phyloP scores from a whole-genome alignment of 2,888 invertebrate genomes.

The Buathra laborator region DNA sequence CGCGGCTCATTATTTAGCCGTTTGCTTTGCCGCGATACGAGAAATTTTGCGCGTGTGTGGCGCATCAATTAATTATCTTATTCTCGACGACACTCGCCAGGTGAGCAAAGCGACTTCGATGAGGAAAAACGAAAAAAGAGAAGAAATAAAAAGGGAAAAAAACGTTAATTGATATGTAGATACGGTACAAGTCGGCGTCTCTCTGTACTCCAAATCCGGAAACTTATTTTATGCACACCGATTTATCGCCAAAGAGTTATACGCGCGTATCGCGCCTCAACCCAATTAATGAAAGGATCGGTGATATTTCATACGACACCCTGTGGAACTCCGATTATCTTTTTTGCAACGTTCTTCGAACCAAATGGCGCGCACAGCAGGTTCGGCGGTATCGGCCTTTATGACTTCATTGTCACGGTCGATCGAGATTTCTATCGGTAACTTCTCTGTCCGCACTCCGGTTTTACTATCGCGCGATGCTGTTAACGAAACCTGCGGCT shows the following conservation, averaged over 20 bases:
- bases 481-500: neutral
- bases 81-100: slow-evolving; percentile 3
- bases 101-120: slow-evolving; percentile 5
- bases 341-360: neutral
- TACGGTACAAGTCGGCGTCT: slow-evolving; percentile 31
- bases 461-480: neutral
- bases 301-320: slow-evolving; percentile 16
- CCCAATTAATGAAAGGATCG: slow-evolving; percentile 54
- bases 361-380: neutral
- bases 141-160: slow-evolving; percentile 4
- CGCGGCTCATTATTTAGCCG: neutral
- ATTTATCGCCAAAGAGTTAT: slow-evolving; percentile 10
- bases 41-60: slow-evolving; percentile 28
- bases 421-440: slow-evolving; percentile 38
- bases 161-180: slow-evolving; percentile 37
- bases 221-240: slow-evolving; percentile 6
- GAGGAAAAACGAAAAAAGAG: neutral
- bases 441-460: neutral
- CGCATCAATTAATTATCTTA: slow-evolving; percentile 30
- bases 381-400: slow-evolving; percentile 25
- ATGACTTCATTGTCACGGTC: slow-evolving; percentile 58
- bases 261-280: neutral
- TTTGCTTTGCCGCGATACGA: neutral
- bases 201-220: slow-evolving; percentile 30
- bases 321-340: slow-evolving; percentile 13